Base-by-base conservation (phyloP, 2,888 invertebrate species). In the Pogonocherus hispidulus region DNA sequence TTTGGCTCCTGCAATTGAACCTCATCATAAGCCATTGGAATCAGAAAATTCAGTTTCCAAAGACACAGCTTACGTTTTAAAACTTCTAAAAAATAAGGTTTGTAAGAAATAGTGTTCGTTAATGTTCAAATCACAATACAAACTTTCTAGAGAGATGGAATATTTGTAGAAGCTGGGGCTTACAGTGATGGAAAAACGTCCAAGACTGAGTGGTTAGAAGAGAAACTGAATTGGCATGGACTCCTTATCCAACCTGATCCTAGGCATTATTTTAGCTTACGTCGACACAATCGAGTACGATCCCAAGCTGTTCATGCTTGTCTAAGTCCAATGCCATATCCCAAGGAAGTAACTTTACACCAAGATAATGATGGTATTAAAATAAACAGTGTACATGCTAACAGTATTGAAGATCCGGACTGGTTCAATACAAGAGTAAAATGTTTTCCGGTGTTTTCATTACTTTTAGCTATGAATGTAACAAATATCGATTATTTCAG, bases 391-490 rank as follows among this genome's bases (percentile, higher is more conserved):
- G 87, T 89, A 64, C 86, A 87, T 79, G 87, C 88, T 23, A 89
- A 88, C 76, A 87, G 87, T 75, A 86, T 88, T 63, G 88, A 88
- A 77, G 86, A 88, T 78, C 87, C 87, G 23, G 88, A 88, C 68
- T 88, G 88, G 86, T 91, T 92, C 84, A 88, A 90, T 56, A 91
- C 93, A 35, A 89, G 94, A 78, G 92, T 95, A 71, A 93, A 94
- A 82, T 95, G 95, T 86, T 94, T 95, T 83, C 95, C 95, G 64
- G 87, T 96, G 70, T 93, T 92, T 83, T 94, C 95, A 1, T 88
- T 95, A 71, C 87, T 95, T 83, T 85, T 93, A 78, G 95, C 95
- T 52, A 92, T 92, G 72, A 92, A 93, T 81, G 89, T 91, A 54
- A 88, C 91, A 6, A 86, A 86, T 41, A 88, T 94, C 20, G 90